A percentile compares a stretch with the other conserved stretches of the same genome.
Evolutionary conservation across 2,888 invertebrate genomes (phyloP).

Genomic region (Plemyria rubiginata): DNA sequence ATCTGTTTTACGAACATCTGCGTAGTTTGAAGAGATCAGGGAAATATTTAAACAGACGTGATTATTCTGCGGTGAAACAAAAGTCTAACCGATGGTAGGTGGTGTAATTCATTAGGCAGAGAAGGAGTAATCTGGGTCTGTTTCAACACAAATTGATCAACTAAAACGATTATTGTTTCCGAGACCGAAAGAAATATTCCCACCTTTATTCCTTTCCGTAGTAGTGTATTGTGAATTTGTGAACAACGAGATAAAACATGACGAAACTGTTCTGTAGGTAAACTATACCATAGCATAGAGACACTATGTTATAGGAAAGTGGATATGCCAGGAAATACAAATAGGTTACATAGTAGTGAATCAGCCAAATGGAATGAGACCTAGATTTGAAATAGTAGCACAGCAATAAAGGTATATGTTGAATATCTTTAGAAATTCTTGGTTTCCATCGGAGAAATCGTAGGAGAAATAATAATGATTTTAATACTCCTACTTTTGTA

Average conservation of each 20-base stretch:
- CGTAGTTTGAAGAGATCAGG: conserved; percentile 4
- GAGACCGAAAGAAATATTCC: conserved; percentile 47
- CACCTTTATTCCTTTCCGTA: conserved; percentile 49
- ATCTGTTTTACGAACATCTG: conserved; percentile 30
- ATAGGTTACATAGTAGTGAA: conserved; percentile 32
- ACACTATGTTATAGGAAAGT: conserved; percentile 31
- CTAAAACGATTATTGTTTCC: conserved; percentile 34
- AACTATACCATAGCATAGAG: conserved; percentile 22
- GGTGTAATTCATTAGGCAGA: background rate
- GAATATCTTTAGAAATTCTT: conserved; percentile 17
- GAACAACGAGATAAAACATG: conserved; percentile 39
- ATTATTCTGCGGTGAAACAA: background rate
- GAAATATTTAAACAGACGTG: background rate
- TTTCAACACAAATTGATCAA: conserved; percentile 38
- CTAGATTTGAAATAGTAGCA: conserved; percentile 29
- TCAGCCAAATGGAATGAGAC: conserved; percentile 34
- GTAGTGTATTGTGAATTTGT: conserved; percentile 35
- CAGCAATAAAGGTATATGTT: conserved; percentile 15
- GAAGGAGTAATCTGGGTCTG: conserved; percentile 4
- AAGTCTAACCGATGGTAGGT: background rate
- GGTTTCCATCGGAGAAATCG: background rate
- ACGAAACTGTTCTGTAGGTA: conserved; percentile 43
- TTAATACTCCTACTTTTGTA: background rate
- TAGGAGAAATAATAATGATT: background rate
- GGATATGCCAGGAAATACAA: conserved; percentile 32